Evolutionary conservation across 64 coral and sea anemone genomes (phyloP), one percentile per base, ranked within the genome.

Genomic region (Montipora capricornis): DNA sequence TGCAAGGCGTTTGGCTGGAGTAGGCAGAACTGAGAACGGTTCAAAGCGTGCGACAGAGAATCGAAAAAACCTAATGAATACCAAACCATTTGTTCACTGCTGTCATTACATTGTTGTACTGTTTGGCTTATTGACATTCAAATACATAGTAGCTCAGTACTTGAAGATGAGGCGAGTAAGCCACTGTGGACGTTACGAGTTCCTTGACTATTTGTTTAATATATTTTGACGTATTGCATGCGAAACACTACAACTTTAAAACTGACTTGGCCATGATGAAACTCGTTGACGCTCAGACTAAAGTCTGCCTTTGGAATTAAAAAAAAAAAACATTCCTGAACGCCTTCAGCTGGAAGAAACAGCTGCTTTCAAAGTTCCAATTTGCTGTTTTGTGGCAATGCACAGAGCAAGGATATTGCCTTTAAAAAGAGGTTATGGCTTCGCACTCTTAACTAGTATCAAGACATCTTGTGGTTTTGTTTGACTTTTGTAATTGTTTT

Each of bases 401-500:
- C 37, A 37, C 53, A 50, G 2, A 15, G 13, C 44, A 78, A 82
- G 58, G 4, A 44, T 22, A 49, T 71, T 86, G 66, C 44, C 66
- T 13, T 10, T 86, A 46, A 16, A 69, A n/a, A 68, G 37, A 50
- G 3, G 22, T 86, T 49, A 45, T 73, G 82, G 8, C 22, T 9
- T 49, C 45, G 67, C 44, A 46, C 82, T 6, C 62, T 71, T 48
- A 71, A n/a, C 80, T 66, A 73, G 17, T 51, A 86, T 73, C 64
- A 24, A 13, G 19, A 49, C 5, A 50, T 22, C 68, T 86, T 46
- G 44, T 48, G 19, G 45, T 71, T 86, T 71, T 86, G 82, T 86
- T 71, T 48, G 66, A 12, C 80, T 66, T 68, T 84, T 46, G 68
- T 68, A 49, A 24, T 84, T 19, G 47, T 84, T 68, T 76, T 68